Evolutionary conservation across 92 coral and sea anemone genomes (phyloP).

Genomic region (Pocillopora grandis): DNA sequence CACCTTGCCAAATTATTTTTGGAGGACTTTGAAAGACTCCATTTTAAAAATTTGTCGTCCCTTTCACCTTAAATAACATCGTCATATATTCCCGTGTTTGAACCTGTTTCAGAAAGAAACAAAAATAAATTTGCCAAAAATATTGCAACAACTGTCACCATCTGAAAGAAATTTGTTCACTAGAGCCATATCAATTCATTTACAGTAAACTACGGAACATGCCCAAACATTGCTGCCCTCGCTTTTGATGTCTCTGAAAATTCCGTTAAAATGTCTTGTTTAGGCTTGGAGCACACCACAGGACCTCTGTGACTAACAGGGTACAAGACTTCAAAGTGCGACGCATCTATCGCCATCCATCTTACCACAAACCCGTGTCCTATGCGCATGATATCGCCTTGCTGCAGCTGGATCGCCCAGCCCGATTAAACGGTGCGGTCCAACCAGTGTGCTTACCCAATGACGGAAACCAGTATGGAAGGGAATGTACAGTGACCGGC

Average conservation of each 20-base stretch:
- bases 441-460: constrained; percentile 26
- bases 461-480: neutral
- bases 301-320: neutral
- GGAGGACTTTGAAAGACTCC: too few species aligned
- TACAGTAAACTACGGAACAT: too few species aligned
- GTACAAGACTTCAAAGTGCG: constrained; percentile 25
- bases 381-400: constrained; percentile 32
- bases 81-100: neutral
- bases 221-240: neutral
- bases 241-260: neutral
- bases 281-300: constrained; percentile 31
- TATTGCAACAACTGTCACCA: too few species aligned
- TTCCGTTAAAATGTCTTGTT: neutral
- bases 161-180: too few species aligned
- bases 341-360: constrained; percentile 13
- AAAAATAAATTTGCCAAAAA: neutral
- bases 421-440: constrained; percentile 7
- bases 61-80: too few species aligned
- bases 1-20: too few species aligned
- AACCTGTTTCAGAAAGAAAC: neutral
- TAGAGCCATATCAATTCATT: too few species aligned
- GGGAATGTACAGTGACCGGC: constrained; percentile 22
- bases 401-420: constrained; percentile 30
- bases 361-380: constrained; percentile 6
- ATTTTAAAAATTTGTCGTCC: too few species aligned